These are phyloP conservation scores for Galeopterus variegatus DNA, from an alignment of 2,113 vertebrate genomes.

Conservation along the genomic window DNA sequence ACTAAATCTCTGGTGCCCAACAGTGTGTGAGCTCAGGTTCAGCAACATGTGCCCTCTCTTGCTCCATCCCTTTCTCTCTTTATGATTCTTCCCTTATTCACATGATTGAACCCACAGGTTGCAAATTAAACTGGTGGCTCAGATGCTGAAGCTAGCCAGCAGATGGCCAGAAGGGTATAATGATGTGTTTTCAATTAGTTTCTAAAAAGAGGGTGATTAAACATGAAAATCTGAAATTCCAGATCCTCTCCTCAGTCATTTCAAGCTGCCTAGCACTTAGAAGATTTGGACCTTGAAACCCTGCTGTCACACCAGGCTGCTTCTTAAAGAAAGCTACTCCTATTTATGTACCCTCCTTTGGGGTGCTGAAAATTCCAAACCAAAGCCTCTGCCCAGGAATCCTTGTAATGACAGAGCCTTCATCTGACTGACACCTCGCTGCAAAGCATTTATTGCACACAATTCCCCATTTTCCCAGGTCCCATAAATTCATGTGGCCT, in stretches of 20 bases:
- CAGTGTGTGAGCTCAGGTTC: not conserved
- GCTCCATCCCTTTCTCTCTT: not conserved
- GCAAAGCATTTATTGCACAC: not conserved
- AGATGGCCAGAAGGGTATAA: constrained; percentile 49
- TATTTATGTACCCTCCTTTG: not conserved
- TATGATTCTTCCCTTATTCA: not conserved
- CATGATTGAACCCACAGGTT: not conserved
- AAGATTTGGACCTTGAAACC: not conserved
- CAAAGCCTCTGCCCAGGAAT: not conserved
- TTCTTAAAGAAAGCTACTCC: not conserved
- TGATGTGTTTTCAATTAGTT: constrained; percentile 35
- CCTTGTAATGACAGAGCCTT: not conserved
- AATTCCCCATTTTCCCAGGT: not conserved
- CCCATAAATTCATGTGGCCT: not conserved
- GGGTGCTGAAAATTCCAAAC: not conserved
- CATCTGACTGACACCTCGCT: not conserved
- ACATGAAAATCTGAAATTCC: constrained; percentile 38
- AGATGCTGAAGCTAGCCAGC: constrained; percentile 44
- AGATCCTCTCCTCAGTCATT: constrained; percentile 5
- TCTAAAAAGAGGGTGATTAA: constrained; percentile 54
- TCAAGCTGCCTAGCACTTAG: not conserved
- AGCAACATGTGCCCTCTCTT: not conserved
- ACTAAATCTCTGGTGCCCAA: accelerated
- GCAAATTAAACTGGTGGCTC: constrained; percentile 32
- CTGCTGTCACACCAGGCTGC: not conserved